Evolutionary conservation across 1,140 invertebrate species (phyloP), one percentile per base, ranked within the genome.

Genomic region (Micrasema minimum): DNA sequence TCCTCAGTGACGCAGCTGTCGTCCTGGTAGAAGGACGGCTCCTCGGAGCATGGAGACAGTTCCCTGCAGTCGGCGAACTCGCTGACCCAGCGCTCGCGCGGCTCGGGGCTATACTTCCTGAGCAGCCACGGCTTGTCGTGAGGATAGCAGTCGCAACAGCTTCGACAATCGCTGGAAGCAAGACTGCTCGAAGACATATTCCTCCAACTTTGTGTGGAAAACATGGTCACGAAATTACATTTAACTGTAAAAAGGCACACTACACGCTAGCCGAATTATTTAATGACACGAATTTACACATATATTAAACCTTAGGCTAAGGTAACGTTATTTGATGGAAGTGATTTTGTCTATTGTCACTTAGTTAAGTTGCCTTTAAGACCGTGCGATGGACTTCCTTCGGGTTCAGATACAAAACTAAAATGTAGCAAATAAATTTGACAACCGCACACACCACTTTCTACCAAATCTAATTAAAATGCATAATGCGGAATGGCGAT

Each of bases 11-110:
- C 46, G n/a, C n/a, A n/a, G 20, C 38, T 55, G 18, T 72, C 71
- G 23, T 74, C 72, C 11, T 48, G 55, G 41, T 75, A 75, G 0
- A 75, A 37, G 14, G 73, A 75, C 0, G 73, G 16, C 10, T 75
- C 73, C 7, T 75, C 73, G 55, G 23, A 20, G 12, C 37, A 62
- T 5, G 57, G 57, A 22, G 57, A 62, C 9, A 62, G 16, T 7
- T 62, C 38, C 2, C 41, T 7, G 37, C 18, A 14, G 1, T 41
- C 57, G 37, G 57, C 16, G 22, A 20, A 43, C 22, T 62, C 57
- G 38, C 41, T 45, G 41, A 62, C 57, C 57, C 57, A 62, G 41
- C 53, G 53, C 26, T 35, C 53, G 2, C 26, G 35, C n/a, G 53
- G 26, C 35, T 62, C 57, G 14, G 57, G 41, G n/a, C 57, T 43